Base-by-base conservation (phyloP, 2,797 vertebrate genomes). In the Spizella passerina region DNA sequence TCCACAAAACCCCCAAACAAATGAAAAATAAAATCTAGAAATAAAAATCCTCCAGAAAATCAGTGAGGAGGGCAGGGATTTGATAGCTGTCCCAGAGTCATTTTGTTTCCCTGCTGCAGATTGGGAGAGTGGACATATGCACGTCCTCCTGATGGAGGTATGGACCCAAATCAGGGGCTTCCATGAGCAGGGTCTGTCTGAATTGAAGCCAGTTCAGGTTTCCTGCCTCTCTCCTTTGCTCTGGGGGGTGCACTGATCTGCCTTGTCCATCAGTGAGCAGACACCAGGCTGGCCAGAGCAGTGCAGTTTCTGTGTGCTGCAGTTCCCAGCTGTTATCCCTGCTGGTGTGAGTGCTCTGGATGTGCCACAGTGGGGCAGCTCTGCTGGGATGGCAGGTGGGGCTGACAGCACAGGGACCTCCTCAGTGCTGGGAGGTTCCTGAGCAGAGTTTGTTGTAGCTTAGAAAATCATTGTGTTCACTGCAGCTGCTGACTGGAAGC, bases 401-500 rank as follows among this genome's bases (percentile, higher is more conserved):
- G 22, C 2, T 10, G 4, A 19, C 2, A 32, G 9, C 20, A 38
- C 38, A 20, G 63, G 39, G 26, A 23, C 30, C n/a, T 32, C 29
- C 56, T 50, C 30, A 36, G 75, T 56, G 38, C 68, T 46, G 66
- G n/a, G 11, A 39, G 2, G 7, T 1, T 41, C 55, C 76, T 30
- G n/a, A 65, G 60, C 34, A 38, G 53, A 60, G 36, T 11, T 46
- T 61, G 20, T 4, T 59, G 47, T 32, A 69, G 32, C 24, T 63
- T 30, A n/a, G 65, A 20, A 84, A 47, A 43, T 43, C 9, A 4
- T 3, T 0, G 0, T 1, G 4, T 23, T 63, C 9, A 5, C 20
- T 36, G 79, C 22, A 53, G 19, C 56, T 47, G 34, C 43, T 57
- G 57, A 16, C 4, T 72, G 68, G 57, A 82, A 68, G 30, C 52